phyloP scores from a whole-genome alignment of 1,140 invertebrate species.

The Hyphantria cunea region DNA sequence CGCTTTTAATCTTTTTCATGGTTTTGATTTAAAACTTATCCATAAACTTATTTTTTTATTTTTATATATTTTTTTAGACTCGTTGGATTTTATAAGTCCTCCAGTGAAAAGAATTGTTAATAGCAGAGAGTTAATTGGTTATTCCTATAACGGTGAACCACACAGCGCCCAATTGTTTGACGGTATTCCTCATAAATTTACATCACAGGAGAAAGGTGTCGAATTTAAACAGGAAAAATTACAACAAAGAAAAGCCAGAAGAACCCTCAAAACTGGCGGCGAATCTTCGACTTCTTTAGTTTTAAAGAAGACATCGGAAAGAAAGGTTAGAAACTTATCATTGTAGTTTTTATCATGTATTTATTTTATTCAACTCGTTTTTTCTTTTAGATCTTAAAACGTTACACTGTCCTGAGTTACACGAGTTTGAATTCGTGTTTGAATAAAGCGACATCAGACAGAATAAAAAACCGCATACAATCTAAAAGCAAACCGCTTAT shows the following conservation, averaged over 20 bases:
- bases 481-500: slow-evolving; percentile 42
- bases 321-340: slow-evolving; percentile 18
- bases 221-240: too few relatives aligned
- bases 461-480: background rate
- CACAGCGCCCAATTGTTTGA: slow-evolving; percentile 9
- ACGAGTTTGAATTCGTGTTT: slow-evolving; percentile 11
- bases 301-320: slow-evolving; percentile 34
- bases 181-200: slow-evolving; percentile 1
- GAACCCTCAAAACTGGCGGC: background rate
- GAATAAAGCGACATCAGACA: background rate
- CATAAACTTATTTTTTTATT: slow-evolving; percentile 18
- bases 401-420: slow-evolving; percentile 30
- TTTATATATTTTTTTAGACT: slow-evolving; percentile 48
- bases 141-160: background rate
- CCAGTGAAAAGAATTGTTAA: slow-evolving; percentile 43
- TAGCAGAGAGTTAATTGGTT: slow-evolving; percentile 1
- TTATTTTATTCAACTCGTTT: background rate
- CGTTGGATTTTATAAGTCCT: slow-evolving; percentile 51
- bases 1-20: slow-evolving; percentile 36
- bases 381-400: slow-evolving; percentile 27
- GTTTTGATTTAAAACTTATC: slow-evolving; percentile 11
- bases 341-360: background rate
- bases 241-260: background rate
- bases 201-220: too few relatives aligned
- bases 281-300: slow-evolving; percentile 30